phyloP scores from a whole-genome alignment of 2,797 vertebrate genomes.

The Cyprinodon diabolis region DNA sequence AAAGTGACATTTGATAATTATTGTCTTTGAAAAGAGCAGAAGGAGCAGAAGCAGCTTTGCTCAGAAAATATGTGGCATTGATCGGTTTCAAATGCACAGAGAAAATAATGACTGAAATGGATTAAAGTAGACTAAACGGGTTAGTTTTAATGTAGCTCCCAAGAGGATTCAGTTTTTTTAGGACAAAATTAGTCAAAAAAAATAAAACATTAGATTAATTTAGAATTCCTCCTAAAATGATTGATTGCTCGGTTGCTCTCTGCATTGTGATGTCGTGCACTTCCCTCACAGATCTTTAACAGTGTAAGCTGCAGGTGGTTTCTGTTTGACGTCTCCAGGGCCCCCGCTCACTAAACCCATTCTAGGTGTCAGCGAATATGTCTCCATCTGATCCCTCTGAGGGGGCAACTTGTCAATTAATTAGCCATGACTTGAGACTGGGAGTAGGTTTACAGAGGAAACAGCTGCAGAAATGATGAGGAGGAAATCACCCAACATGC shows the following conservation, averaged over 20 bases:
- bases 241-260: background rate
- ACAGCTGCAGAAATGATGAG: conserved; percentile 37
- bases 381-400: conserved; percentile 39
- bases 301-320: conserved; percentile 19
- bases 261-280: background rate
- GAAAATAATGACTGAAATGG: conserved; percentile 27
- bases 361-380: conserved; percentile 34
- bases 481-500: conserved; percentile 18
- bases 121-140: conserved; percentile 9
- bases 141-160: conserved; percentile 4
- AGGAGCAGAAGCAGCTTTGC: conserved; percentile 24
- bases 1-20: conserved; percentile 36
- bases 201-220: background rate
- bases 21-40: conserved; percentile 22
- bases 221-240: background rate
- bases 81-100: conserved; percentile 45
- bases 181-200: conserved; percentile 10
- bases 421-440: conserved; percentile 33
- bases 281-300: conserved; percentile 13
- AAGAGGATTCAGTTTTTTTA: conserved; percentile 9
- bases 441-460: conserved; percentile 24
- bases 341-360: conserved; percentile 6
- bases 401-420: conserved; percentile 52
- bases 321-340: conserved; percentile 17
- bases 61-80: conserved; percentile 29